These are phyloP conservation scores for Amaurobius ferox DNA, from an alignment of 2,888 invertebrate species.

Conservation along the genomic window DNA sequence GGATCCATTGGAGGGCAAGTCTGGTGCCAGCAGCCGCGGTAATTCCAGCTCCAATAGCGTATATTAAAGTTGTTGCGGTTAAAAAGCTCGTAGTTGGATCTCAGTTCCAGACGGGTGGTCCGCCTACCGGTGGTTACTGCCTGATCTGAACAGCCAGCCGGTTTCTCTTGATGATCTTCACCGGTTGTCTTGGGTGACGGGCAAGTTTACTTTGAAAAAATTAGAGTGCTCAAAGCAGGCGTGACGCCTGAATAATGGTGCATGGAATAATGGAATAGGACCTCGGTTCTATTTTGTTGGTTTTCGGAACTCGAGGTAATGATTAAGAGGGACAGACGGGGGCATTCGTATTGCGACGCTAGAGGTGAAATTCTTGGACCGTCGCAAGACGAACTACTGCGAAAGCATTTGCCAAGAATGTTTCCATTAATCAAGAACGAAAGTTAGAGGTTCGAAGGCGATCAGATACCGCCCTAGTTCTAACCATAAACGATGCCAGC, in stretches of 20 bases:
- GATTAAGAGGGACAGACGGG: too few relatives aligned
- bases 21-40: slow-evolving; percentile 86
- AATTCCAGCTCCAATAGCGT: too few relatives aligned
- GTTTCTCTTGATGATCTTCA: slow-evolving; percentile 58
- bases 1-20: slow-evolving; percentile 84
- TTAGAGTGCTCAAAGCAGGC: slow-evolving; percentile 57
- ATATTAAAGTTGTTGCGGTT: too few relatives aligned
- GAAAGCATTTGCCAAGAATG: slow-evolving; percentile 84
- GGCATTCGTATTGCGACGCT: slow-evolving; percentile 18
- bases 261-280: too few relatives aligned
- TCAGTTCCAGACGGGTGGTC: too few relatives aligned
- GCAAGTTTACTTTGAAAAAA: slow-evolving; percentile 57
- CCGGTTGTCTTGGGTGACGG: slow-evolving; percentile 55
- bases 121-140: too few relatives aligned
- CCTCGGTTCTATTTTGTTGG: too few relatives aligned
- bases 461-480: slow-evolving; percentile 84
- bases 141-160: slow-evolving; percentile 67
- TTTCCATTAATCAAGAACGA: slow-evolving; percentile 84
- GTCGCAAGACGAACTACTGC: slow-evolving; percentile 82
- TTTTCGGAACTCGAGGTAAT: too few relatives aligned
- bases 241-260: too few relatives aligned
- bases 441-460: slow-evolving; percentile 84
- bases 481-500: slow-evolving; percentile 83
- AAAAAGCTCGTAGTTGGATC: too few relatives aligned
- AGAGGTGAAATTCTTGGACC: slow-evolving; percentile 79